Evolutionary conservation across 1,140 invertebrate genomes (phyloP), one percentile per base, ranked within the genome.

Genomic region (Cotesia glomerata): DNA sequence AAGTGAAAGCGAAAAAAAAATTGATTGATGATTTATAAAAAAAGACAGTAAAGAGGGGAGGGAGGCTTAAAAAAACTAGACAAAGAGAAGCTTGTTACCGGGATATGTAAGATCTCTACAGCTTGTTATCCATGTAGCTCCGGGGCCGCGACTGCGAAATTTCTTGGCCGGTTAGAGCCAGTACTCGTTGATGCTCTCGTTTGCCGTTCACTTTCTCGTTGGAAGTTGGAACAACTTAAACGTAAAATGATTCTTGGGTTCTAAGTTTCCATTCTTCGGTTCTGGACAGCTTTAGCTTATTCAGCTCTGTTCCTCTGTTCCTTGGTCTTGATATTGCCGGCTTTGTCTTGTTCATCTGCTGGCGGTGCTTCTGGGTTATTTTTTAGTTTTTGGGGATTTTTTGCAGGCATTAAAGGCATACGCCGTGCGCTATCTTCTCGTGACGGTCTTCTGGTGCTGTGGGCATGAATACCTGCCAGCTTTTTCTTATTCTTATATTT

Each of bases 41-140:
- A 54, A 13, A 54, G 3, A 54, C n/a, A 54, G 16, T 54, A 4
- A 14, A 1, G 3, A 4, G 4, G 16, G 5, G 9, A 58, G 13
- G 13, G 52, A 54, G 5, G 52, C 16, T 58, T 58, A 26, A 18
- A 18, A 16, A 9, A 58, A 26, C 9, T 58, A 18, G 56, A 18
- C 56, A 58, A 58, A 58, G 9, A 58, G 5, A 16, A 26, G 58
- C 70, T 75, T 70, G 69, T 67, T 76, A 72, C 65, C 39, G 39
- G 4, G 39, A 62, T 18, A 26, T 45, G 73, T 49, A 32, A 76
- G 71, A 65, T 66, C 36, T 71, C 75, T 59, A 69, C 73, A 51
- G 72, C 71, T 71, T 63, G 67, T 75, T 72, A 76, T 72, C 74
- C 71, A 74, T 52, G 65, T 66, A 69, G 35, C 34, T 45, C 13